Conservation (phyloP, 1,140 invertebrate genomes). For the Diorhabda sublineata region DNA sequence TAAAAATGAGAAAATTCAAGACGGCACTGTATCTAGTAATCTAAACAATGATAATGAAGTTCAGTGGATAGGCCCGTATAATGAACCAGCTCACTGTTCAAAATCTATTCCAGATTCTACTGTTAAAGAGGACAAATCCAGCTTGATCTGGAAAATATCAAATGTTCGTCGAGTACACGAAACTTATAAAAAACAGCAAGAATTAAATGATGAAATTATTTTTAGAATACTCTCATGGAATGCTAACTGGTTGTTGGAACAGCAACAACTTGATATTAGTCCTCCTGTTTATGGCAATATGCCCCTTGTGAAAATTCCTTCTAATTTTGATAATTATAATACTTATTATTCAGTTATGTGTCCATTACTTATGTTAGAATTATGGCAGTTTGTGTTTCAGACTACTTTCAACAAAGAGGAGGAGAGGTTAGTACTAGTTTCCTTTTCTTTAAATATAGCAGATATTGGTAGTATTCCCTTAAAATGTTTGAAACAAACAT, state of each 20-base stretch:
- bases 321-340: slow-evolving; percentile 16
- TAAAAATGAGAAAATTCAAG: slow-evolving; percentile 6
- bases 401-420: slow-evolving; percentile 10
- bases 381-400: slow-evolving; percentile 15
- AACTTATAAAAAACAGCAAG: no score
- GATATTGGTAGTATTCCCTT: not conserved
- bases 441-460: not conserved
- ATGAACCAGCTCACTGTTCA: not conserved
- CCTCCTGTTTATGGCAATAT: slow-evolving; percentile 23
- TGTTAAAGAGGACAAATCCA: slow-evolving; percentile 3
- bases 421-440: slow-evolving; percentile 10
- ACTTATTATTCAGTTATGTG: not conserved
- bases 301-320: slow-evolving; percentile 18
- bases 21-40: slow-evolving; percentile 9
- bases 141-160: slow-evolving; percentile 8
- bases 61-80: not conserved
- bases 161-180: no score
- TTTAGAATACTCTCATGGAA: slow-evolving; percentile 23
- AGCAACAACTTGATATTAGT: slow-evolving; percentile 20
- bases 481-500: not conserved
- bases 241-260: slow-evolving; percentile 27
- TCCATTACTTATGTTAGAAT: slow-evolving; percentile 8
- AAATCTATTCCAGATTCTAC: slow-evolving; percentile 5
- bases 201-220: no score
- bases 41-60: slow-evolving; percentile 1